A percentile compares a stretch with the other conserved stretches of the same genome.
These are phyloP conservation scores for Rotaria socialis DNA, from an alignment of 2,888 invertebrate species.

Conservation along the genomic window DNA sequence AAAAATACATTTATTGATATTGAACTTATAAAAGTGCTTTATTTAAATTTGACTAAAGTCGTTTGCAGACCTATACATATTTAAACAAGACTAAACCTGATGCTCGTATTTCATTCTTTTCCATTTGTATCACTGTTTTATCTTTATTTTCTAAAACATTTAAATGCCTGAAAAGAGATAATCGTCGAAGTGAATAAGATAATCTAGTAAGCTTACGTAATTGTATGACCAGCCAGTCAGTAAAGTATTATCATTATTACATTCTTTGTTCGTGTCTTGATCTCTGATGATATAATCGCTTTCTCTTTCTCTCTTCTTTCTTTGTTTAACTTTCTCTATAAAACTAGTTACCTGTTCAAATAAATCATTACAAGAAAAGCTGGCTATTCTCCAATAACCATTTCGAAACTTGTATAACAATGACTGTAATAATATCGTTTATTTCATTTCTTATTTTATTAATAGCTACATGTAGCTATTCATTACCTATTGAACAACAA, in stretches of 20 bases:
- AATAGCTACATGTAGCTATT: background rate
- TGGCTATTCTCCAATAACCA: background rate
- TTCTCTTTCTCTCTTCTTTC: background rate
- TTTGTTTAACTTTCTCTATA: background rate
- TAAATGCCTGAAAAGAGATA: background rate
- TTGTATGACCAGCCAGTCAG: background rate
- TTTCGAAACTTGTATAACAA: background rate
- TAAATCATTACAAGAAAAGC: background rate
- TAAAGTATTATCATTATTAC: too few relatives aligned
- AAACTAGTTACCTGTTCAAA: background rate
- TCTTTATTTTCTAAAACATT: background rate
- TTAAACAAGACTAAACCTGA: background rate
- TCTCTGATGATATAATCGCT: background rate
- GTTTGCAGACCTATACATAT: too few relatives aligned
- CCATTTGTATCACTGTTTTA: background rate
- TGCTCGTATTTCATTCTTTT: background rate
- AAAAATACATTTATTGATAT: background rate
- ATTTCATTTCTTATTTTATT: background rate
- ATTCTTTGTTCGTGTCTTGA: background rate
- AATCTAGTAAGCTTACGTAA: background rate
- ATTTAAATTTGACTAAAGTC: too few relatives aligned
- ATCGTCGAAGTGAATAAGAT: background rate
- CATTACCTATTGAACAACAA: background rate
- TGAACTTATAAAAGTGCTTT: background rate
- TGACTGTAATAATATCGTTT: background rate